Evolutionary conservation across 37 sponge, comb jelly and placozoan species (phyloP), one percentile per base, ranked within the genome.

Genomic region (Lycopodina hypogea): DNA sequence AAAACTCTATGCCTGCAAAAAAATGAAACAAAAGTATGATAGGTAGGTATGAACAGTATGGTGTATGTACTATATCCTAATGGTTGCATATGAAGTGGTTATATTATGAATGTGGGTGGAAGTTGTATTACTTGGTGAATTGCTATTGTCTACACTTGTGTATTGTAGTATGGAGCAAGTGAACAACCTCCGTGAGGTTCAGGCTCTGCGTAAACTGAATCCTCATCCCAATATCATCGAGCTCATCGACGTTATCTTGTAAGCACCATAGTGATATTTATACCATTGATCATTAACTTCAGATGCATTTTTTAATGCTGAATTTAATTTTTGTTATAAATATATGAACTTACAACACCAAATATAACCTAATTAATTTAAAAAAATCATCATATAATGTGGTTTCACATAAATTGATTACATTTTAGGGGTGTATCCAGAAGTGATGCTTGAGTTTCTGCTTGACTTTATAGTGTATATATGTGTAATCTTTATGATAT

Each of bases 161-260:
- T 36, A 37, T 19, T 84, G 34, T 74, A 99, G 95, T 62, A 71
- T 88, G 33, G 97, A 91, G 17, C 92, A 99, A 75, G 93, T 96
- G 23, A 94, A 96, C 72, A 96, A 90, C 38, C 39, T 99, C 75
- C 63, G 95, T 23, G 99, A 99, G 81, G 78, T 99, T 32, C 97
- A 99, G 68, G 97, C 97, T 42, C 68, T 99, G 87, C 65, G 93
- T 34, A 85, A 85, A 68, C 86, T 99, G 32, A 93, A 89, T 26
- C 93, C 99, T n/a, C 99, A 99, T 42, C 90, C 93, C 19, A 91
- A 96, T 74, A 88, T 99, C 71, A 86, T 99, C 30, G 86, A 91
- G 36, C 91, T 99, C 39, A 96, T 84, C 32, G 96, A 99, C 79
- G 93, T 96, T 19, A 64, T 99, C 55, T 96, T 89, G 98, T 97